Percentiles rank a stretch among this genome's conserved stretches.
phyloP scores from a whole-genome alignment of 2,113 vertebrate species.

The Phoxinus phoxinus region DNA sequence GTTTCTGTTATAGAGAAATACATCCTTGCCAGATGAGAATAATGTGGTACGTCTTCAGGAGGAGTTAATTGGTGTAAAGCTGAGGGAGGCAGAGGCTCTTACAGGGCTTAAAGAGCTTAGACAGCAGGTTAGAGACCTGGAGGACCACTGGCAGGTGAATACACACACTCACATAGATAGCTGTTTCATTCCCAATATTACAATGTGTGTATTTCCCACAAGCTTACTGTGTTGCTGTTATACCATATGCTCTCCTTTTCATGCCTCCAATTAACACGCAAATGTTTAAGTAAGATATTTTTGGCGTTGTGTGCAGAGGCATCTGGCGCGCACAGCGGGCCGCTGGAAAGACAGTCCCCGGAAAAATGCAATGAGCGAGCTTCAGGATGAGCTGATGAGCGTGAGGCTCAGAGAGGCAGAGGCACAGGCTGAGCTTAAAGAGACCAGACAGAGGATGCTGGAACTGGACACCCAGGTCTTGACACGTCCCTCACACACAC shows the following conservation, averaged over 20 bases:
- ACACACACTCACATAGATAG: neutral
- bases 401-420: constrained; percentile 92
- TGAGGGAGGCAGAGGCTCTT: constrained; percentile 93
- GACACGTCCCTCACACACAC: neutral
- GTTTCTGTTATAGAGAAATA: constrained; percentile 82
- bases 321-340: constrained; percentile 88
- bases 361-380: constrained; percentile 89
- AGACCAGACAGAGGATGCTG: constrained; percentile 91
- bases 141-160: constrained; percentile 97
- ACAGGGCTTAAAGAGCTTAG: constrained; percentile 91
- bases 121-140: constrained; percentile 91
- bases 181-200: neutral
- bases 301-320: constrained; percentile 76
- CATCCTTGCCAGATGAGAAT: constrained; percentile 92
- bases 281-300: neutral
- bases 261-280: neutral
- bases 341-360: constrained; percentile 93
- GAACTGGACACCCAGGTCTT: constrained; percentile 96
- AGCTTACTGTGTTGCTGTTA: neutral
- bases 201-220: neutral
- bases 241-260: neutral
- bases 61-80: constrained; percentile 92
- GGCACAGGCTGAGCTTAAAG: constrained; percentile 90
- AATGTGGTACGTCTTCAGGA: constrained; percentile 95
- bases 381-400: constrained; percentile 97